A percentile compares a stretch with the other conserved stretches of the same genome.
Conservation (phyloP, 2,888 invertebrate species). For the Leucoma salicis region DNA sequence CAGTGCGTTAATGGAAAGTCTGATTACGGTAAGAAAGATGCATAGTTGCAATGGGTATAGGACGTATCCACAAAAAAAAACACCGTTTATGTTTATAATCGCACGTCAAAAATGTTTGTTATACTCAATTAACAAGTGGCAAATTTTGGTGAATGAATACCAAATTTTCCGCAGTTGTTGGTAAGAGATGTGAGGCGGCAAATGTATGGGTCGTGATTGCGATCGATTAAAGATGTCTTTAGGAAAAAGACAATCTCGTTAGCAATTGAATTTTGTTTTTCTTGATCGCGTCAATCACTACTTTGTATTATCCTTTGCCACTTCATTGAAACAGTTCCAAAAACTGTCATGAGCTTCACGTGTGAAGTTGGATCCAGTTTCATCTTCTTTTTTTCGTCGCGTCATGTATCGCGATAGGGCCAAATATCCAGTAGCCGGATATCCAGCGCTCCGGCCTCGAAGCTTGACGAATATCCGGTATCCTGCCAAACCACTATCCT, state of each 20-base stretch:
- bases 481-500: not conserved
- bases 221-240: conserved; percentile 17
- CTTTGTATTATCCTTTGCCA: conserved; percentile 24
- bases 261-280: conserved; percentile 4
- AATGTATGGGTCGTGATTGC: conserved; percentile 19
- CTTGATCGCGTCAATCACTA: conserved; percentile 9
- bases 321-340: conserved; percentile 26
- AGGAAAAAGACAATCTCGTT: conserved; percentile 5
- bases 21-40: conserved; percentile 32
- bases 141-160: not conserved
- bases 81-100: no score
- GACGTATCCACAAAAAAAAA: no score
- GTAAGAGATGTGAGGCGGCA: no score
- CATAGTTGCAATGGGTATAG: no score
- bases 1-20: conserved; percentile 19
- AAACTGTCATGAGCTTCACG: no score
- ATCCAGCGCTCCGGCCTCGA: not conserved
- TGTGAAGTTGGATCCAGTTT: no score
- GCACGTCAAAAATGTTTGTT: no score
- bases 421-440: no score
- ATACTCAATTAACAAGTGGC: not conserved
- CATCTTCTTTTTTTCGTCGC: no score
- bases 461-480: no score
- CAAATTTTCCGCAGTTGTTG: conserved; percentile 1
- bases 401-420: no score